Evolutionary conservation across 2,888 invertebrate genomes (phyloP).

Genomic region (Hybos culiciformis): DNA sequence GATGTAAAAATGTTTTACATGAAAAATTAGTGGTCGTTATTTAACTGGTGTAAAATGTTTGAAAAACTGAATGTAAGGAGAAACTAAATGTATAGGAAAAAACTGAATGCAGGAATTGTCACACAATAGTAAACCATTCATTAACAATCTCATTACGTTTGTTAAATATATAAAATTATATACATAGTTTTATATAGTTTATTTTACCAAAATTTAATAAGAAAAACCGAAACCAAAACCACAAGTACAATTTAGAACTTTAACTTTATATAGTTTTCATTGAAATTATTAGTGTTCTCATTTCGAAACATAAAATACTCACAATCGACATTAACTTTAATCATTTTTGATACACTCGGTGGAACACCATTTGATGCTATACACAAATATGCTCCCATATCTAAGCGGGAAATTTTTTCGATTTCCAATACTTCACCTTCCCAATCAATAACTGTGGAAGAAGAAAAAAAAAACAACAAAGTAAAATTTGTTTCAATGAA

Average conservation of each 20-base stretch:
- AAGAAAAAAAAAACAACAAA: conserved; percentile 6
- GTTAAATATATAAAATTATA: no score
- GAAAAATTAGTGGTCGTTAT: no score
- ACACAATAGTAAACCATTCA: no score
- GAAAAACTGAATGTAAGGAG: no score
- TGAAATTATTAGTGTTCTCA: not conserved
- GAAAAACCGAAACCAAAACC: not conserved
- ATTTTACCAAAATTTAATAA: no score
- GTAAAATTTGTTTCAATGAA: no score
- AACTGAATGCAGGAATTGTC: no score
- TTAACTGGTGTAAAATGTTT: no score
- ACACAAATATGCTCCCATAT: conserved; percentile 86
- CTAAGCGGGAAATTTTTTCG: conserved; percentile 69
- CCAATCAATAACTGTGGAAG: conserved; percentile 59
- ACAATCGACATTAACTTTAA: conserved; percentile 91
- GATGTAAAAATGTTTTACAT: no score
- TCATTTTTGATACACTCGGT: conserved; percentile 78
- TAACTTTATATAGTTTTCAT: not conserved
- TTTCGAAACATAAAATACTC: conserved; percentile 52
- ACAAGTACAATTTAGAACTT: not conserved
- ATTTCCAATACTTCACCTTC: conserved; percentile 74
- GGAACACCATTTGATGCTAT: conserved; percentile 76
- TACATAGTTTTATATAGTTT: no score
- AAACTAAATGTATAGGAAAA: no score
- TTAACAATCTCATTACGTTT: no score